phyloP scores from a whole-genome alignment of 2,888 invertebrate species.

The Diabrotica balteata region DNA sequence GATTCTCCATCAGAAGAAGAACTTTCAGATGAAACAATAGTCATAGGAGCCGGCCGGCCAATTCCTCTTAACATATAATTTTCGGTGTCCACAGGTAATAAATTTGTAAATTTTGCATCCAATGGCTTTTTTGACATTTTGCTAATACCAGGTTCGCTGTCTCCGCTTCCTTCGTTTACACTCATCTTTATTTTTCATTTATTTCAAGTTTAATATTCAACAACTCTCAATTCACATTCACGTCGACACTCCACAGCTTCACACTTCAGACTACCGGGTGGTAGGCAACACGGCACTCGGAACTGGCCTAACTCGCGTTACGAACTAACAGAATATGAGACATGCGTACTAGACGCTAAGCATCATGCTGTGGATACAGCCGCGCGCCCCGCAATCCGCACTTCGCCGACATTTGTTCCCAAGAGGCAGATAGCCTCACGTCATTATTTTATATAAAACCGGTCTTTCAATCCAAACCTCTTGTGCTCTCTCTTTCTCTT shows the following conservation, averaged over 20 bases:
- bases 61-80: conserved; percentile 64
- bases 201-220: conserved; percentile 27
- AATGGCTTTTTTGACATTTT: conserved; percentile 57
- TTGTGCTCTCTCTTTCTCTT: conserved; percentile 3
- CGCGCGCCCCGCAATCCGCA: conserved; percentile 32
- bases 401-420: conserved; percentile 26
- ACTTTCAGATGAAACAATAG: conserved; percentile 34
- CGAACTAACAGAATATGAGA: conserved; percentile 27
- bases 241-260: conserved; percentile 29
- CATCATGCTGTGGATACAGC: conserved; percentile 38
- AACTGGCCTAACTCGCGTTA: conserved; percentile 39
- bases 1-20: conserved; percentile 43
- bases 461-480: conserved; percentile 27
- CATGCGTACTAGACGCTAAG: conserved; percentile 38
- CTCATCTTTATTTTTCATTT: conserved; percentile 51
- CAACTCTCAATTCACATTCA: conserved; percentile 18
- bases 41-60: conserved; percentile 47
- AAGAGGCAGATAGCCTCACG: conserved; percentile 29
- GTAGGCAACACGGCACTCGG: conserved; percentile 35
- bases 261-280: conserved; percentile 40
- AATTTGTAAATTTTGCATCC: conserved; percentile 46
- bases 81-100: conserved; percentile 61
- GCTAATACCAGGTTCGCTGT: conserved; percentile 33
- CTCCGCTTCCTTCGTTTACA: conserved; percentile 48
- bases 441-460: conserved; percentile 26